phyloP scores from a whole-genome alignment of 2,797 vertebrate genomes.

The Coendou prehensilis region DNA sequence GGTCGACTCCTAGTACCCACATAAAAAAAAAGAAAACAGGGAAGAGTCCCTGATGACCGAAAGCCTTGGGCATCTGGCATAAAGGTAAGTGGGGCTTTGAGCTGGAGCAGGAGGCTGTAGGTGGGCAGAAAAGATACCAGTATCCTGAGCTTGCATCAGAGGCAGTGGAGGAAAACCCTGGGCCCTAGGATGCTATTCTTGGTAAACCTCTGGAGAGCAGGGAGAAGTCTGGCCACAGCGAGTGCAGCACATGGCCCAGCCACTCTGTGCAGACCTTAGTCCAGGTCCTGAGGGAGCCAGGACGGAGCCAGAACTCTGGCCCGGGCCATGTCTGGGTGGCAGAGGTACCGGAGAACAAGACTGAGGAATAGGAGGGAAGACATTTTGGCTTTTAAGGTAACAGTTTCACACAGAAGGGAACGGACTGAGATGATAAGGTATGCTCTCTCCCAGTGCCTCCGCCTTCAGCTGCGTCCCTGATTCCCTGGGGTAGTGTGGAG shows the following conservation, averaged over 20 bases:
- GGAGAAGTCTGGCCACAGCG: not conserved
- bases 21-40: not conserved
- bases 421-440: slow-evolving; percentile 75
- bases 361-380: slow-evolving; percentile 80
- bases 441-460: slow-evolving; percentile 75
- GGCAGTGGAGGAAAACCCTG: not conserved
- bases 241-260: no score
- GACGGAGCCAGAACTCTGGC: slow-evolving; percentile 75
- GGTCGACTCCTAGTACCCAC: no score
- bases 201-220: not conserved
- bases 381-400: slow-evolving; percentile 82
- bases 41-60: not conserved
- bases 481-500: slow-evolving; percentile 56
- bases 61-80: not conserved
- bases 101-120: not conserved
- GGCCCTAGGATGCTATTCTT: not conserved
- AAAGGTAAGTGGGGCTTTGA: not conserved
- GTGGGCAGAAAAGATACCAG: not conserved
- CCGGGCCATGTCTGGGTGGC: slow-evolving; percentile 79
- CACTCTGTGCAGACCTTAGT: slow-evolving; percentile 66
- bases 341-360: slow-evolving; percentile 76
- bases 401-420: slow-evolving; percentile 74
- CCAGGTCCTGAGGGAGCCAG: slow-evolving; percentile 57
- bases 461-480: slow-evolving; percentile 68
- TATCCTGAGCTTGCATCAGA: not conserved